phyloP scores from a whole-genome alignment of 2,797 vertebrate species.

The Periparus ater region DNA sequence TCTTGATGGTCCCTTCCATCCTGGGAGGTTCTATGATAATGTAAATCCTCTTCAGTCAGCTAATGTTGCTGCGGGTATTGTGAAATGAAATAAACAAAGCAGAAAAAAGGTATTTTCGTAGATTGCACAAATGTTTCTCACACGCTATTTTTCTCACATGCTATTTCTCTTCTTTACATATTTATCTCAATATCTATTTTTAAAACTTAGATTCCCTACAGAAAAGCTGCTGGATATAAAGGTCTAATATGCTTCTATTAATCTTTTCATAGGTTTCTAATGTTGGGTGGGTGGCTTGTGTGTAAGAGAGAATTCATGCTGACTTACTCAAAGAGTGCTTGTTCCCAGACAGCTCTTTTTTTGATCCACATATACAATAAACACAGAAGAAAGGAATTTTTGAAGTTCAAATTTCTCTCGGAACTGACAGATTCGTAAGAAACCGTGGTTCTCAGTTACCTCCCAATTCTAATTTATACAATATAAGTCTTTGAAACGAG shows the following conservation, averaged over 20 bases:
- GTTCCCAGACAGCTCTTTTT: conserved; percentile 11
- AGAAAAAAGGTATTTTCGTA: neutral
- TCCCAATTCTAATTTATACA: conserved; percentile 51
- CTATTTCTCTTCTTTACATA: conserved; percentile 22
- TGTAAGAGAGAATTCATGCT: conserved; percentile 25
- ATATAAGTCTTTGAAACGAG: conserved; percentile 1
- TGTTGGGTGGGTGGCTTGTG: conserved; percentile 10
- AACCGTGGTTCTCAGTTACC: neutral
- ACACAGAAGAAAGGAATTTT: conserved; percentile 53
- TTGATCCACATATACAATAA: conserved; percentile 51
- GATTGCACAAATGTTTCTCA: neutral
- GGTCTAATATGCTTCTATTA: conserved; percentile 8
- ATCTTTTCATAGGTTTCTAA: conserved; percentile 34
- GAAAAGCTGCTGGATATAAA: neutral
- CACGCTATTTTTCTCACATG: neutral
- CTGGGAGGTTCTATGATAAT: neutral
- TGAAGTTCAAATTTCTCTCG: conserved; percentile 26
- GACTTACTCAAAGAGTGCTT: conserved; percentile 33
- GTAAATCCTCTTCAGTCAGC: conserved; percentile 10
- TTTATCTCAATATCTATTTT: conserved; percentile 34
- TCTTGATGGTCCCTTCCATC: neutral
- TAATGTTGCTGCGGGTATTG: neutral
- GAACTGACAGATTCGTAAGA: conserved; percentile 19
- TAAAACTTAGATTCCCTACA: conserved; percentile 12
- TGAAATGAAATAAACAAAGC: neutral